Percentiles rank a stretch among this genome's conserved stretches.
These are phyloP conservation scores for Campoplex nolae DNA, from an alignment of 2,888 invertebrate genomes.

Conservation along the genomic window DNA sequence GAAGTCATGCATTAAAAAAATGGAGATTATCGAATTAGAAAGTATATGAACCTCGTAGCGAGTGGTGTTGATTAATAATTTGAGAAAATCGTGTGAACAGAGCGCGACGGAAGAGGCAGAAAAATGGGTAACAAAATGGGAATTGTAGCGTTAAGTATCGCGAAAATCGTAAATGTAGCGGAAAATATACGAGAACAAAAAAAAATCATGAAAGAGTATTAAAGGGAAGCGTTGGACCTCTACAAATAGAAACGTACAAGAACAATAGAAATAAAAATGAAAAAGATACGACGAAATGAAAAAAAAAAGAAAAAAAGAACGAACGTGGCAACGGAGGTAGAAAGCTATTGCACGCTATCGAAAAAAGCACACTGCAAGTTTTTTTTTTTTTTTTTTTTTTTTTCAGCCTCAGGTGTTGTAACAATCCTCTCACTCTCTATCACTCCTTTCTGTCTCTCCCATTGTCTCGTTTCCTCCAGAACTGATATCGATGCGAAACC, in stretches of 20 bases:
- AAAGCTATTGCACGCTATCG: conserved; percentile 57
- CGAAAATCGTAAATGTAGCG: conserved; percentile 11
- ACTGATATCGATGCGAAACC: conserved; percentile 60
- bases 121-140: conserved; percentile 32
- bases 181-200: conserved; percentile 2
- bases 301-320: conserved; percentile 26
- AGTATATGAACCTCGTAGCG: background rate
- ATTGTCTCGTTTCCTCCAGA: conserved; percentile 49
- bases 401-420: conserved; percentile 32
- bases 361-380: conserved; percentile 50
- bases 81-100: background rate
- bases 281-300: conserved; percentile 10
- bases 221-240: conserved; percentile 29
- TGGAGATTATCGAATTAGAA: background rate
- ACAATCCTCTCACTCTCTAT: conserved; percentile 45
- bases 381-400: conserved; percentile 30
- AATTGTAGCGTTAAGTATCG: conserved; percentile 39
- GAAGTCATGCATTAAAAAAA: background rate
- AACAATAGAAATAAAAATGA: conserved; percentile 44
- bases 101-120: background rate
- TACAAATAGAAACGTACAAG: conserved; percentile 36
- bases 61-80: background rate
- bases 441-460: conserved; percentile 36
- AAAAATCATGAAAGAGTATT: conserved; percentile 27
- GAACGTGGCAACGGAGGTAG: conserved; percentile 33